phyloP scores from a whole-genome alignment of 23 tunicate species.

The Aplidium turbinatum region DNA sequence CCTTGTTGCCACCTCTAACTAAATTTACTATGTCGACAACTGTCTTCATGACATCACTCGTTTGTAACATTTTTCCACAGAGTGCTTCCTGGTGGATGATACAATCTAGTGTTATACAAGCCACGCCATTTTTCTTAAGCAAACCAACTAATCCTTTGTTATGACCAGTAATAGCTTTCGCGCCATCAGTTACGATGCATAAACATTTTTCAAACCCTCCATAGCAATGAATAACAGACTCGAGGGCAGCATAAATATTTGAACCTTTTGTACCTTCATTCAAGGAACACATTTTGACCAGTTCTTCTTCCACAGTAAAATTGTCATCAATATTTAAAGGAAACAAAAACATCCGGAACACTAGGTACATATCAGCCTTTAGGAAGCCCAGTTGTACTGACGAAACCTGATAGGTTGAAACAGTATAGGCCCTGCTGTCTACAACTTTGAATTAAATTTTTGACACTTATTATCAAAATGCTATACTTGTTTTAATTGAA shows the following conservation, averaged over 20 bases:
- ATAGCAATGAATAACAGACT: constrained; percentile 32
- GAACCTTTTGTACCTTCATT: constrained; percentile 48
- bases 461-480: too few relatives aligned
- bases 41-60: constrained; percentile 62
- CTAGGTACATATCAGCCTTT: too few relatives aligned
- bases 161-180: constrained; percentile 47
- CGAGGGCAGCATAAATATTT: constrained; percentile 46
- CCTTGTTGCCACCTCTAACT: constrained; percentile 49
- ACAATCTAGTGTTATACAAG: constrained; percentile 58
- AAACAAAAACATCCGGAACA: too few relatives aligned
- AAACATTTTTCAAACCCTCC: constrained; percentile 59
- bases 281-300: constrained; percentile 30
- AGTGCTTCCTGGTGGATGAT: constrained; percentile 76
- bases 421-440: too few relatives aligned
- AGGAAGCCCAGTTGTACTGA: too few relatives aligned
- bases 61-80: constrained; percentile 61
- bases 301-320: constrained; percentile 57
- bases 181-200: constrained; percentile 61
- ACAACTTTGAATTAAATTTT: too few relatives aligned
- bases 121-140: constrained; percentile 46
- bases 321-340: too few relatives aligned
- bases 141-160: constrained; percentile 44
- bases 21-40: too few relatives aligned
- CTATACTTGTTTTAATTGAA: too few relatives aligned
- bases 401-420: too few relatives aligned